Conservation (phyloP, 2,888 invertebrate genomes). For the Norana najaformis region DNA sequence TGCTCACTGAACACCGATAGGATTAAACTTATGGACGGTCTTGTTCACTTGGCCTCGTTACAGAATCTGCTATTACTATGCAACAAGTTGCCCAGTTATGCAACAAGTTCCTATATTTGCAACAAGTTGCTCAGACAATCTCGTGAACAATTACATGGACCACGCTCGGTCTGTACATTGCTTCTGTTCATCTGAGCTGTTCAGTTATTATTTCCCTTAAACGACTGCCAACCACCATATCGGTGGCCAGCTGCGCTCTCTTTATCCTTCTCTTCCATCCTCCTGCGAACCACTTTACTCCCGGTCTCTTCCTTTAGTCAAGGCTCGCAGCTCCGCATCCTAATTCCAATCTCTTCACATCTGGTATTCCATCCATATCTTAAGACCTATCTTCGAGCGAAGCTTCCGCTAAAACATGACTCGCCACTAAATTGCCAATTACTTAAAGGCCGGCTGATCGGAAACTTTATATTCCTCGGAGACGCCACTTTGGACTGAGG, state of each 20-base stretch:
- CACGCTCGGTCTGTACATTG: too few relatives aligned
- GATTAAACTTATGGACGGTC: background rate
- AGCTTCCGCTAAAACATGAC: background rate
- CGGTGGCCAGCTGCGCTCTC: background rate
- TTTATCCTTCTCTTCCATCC: background rate
- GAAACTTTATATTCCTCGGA: background rate
- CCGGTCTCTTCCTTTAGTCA: background rate
- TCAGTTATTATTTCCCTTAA: background rate
- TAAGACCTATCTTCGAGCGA: background rate
- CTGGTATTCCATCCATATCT: background rate
- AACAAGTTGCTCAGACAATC: too few relatives aligned
- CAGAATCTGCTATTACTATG: too few relatives aligned
- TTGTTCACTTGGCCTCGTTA: background rate
- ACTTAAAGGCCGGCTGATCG: background rate
- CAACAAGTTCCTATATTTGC: too few relatives aligned
- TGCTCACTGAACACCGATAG: background rate
- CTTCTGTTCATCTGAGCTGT: background rate
- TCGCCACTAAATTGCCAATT: conserved; percentile 13
- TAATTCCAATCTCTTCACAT: background rate
- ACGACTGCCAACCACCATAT: background rate
- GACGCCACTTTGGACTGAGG: background rate
- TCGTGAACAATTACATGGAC: too few relatives aligned
- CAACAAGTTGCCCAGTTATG: too few relatives aligned
- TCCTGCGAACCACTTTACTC: background rate
- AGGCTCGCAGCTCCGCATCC: background rate